A percentile compares a stretch with the other conserved stretches of the same genome.
Conservation (phyloP, 2,888 invertebrate genomes). For the Lamellibrachia satsuma region DNA sequence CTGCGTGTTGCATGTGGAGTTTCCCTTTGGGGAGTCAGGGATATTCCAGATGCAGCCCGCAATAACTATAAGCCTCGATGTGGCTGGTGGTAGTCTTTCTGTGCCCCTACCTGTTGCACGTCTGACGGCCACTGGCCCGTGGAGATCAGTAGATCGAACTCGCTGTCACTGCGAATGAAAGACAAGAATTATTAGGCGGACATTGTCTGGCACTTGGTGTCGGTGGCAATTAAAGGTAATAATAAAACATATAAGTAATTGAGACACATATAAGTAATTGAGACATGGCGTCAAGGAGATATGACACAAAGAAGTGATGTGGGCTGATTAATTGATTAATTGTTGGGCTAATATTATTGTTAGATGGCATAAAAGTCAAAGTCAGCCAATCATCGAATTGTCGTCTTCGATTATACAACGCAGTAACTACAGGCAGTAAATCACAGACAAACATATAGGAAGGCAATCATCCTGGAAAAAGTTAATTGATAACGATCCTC, state of each 20-base stretch:
- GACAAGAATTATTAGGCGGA: background rate
- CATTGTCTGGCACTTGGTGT: background rate
- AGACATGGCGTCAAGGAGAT: background rate
- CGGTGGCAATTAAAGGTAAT: background rate
- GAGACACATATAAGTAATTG: background rate
- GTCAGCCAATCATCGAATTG: too few relatives aligned
- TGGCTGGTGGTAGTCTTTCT: background rate
- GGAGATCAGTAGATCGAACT: constrained; percentile 32
- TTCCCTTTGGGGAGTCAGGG: too few relatives aligned
- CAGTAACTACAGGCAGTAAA: too few relatives aligned
- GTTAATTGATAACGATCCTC: too few relatives aligned
- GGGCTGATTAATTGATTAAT: background rate
- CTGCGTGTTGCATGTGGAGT: too few relatives aligned
- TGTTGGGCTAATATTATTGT: background rate
- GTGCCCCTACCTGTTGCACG: constrained; percentile 27
- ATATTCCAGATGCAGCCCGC: too few relatives aligned
- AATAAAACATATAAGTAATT: too few relatives aligned
- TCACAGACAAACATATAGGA: too few relatives aligned
- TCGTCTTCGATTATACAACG: too few relatives aligned
- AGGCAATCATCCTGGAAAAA: too few relatives aligned
- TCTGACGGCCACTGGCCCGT: constrained; percentile 40
- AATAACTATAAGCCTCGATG: background rate
- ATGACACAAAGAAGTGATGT: background rate
- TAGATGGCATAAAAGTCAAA: background rate
- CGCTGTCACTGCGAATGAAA: constrained; percentile 31